Evolutionary conservation across 2,888 invertebrate genomes (phyloP).

Genomic region (Ellobium chinense): DNA sequence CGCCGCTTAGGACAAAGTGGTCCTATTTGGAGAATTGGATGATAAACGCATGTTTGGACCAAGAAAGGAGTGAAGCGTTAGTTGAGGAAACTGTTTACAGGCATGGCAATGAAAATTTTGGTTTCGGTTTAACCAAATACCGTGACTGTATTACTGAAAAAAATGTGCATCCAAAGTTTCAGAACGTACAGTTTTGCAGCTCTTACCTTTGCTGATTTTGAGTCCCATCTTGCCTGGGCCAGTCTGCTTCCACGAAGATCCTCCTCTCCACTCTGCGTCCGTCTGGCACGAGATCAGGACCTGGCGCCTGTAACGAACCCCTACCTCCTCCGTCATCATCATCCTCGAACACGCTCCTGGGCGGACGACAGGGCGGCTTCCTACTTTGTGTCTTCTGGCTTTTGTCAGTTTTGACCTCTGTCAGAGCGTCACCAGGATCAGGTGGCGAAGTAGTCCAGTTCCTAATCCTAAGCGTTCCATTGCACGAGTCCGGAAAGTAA

Average conservation of each 20-base stretch:
- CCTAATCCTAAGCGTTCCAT: conserved; percentile 39
- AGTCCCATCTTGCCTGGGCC: neutral
- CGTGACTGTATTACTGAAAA: too few relatives aligned
- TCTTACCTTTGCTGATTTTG: conserved; percentile 4
- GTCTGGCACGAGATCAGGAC: neutral
- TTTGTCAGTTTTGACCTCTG: too few relatives aligned
- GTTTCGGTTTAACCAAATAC: too few relatives aligned
- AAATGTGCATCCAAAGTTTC: too few relatives aligned
- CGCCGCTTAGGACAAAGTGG: too few relatives aligned
- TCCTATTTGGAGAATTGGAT: too few relatives aligned
- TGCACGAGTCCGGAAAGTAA: conserved; percentile 62
- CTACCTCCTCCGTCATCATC: neutral
- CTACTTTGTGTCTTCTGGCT: neutral
- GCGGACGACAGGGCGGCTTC: neutral
- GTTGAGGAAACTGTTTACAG: too few relatives aligned
- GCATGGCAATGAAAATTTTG: too few relatives aligned
- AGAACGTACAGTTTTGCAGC: too few relatives aligned
- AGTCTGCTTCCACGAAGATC: conserved; percentile 1
- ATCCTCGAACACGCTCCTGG: neutral
- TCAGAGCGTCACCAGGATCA: neutral
- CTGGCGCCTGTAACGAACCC: neutral
- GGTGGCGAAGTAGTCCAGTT: neutral
- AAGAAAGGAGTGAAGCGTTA: too few relatives aligned
- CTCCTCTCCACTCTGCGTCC: neutral
- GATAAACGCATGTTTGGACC: too few relatives aligned